Evolutionary conservation across 2,888 invertebrate species (phyloP), one percentile per base, ranked within the genome.

Genomic region (Empis livida): DNA sequence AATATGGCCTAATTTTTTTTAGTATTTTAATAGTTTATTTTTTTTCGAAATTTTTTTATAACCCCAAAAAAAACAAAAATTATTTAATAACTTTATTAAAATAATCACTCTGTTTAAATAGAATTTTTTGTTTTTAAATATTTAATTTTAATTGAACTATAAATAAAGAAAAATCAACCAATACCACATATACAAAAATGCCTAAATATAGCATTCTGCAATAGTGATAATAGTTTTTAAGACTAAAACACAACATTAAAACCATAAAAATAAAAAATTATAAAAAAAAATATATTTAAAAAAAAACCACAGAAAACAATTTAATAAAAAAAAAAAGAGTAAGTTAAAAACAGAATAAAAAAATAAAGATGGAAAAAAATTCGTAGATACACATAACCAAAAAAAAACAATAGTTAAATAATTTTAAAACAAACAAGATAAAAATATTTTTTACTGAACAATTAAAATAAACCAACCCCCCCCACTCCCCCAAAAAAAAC

Each of bases 141-240:
- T 45, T 45, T 14, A 41, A 43, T 32, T 27, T 41, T 39, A 46
- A 42, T 39, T 45, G 55, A 57, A 55, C 49, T 48, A 49, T 45
- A 48, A 44, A 48, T 41, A 39, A 50, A 37, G 10, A 53, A 53
- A 50, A 48, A 54, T 50, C 43, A 54, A 52, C 42, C 47, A 51
- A 44, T 45, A 46, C 47, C 38, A 56, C 48, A 55, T 54, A 53
- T 48, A 48, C 45, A 53, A 51, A 48, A 49, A 55, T 44, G 50
- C 51, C 47, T 48, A 51, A 48, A 48, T 50, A 44, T 46, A 45
- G 48, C 45, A 16, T 5, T 65, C 66, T 66, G 65, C 67, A 67
- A 67, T 67, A 67, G 67, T 67, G 67, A 67, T 67, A 67, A 67
- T 67, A 67, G 67, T 65, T 66, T 59, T 61, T 55, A 55, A 55